Evolutionary conservation across 2,797 vertebrate species (phyloP).

Genomic region (Tinamus major): DNA sequence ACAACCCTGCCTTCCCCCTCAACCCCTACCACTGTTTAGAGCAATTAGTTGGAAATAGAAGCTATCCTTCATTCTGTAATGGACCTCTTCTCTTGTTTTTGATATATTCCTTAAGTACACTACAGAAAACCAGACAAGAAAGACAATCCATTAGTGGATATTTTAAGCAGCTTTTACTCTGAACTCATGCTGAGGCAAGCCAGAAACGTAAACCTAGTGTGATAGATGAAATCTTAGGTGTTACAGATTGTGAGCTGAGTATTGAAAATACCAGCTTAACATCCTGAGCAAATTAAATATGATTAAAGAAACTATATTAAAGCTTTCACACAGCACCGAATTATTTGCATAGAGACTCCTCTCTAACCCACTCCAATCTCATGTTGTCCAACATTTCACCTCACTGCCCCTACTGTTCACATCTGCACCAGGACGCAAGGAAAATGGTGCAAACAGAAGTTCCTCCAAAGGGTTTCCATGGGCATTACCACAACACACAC

Average conservation of each 20-base stretch:
- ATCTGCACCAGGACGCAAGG: neutral
- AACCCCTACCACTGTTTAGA: neutral
- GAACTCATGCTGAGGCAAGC: neutral
- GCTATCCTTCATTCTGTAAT: neutral
- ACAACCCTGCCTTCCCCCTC: neutral
- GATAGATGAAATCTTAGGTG: neutral
- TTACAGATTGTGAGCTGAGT: neutral
- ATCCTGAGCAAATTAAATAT: neutral
- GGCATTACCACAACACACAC: neutral
- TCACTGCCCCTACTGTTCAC: neutral
- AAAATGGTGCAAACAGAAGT: neutral
- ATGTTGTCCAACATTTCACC: conserved; percentile 4
- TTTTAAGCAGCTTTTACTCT: conserved; percentile 11
- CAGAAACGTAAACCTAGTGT: neutral
- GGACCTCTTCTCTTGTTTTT: neutral
- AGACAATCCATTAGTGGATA: neutral
- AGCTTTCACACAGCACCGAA: neutral
- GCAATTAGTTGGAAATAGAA: neutral
- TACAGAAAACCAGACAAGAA: neutral
- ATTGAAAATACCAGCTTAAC: neutral
- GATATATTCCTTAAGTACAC: neutral
- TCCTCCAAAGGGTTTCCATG: neutral
- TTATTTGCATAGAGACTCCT: conserved; percentile 6
- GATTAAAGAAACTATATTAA: conserved; percentile 8
- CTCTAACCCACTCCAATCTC: neutral